Conservation (phyloP, 2,113 vertebrate species). For the Prunella fulvescens region DNA sequence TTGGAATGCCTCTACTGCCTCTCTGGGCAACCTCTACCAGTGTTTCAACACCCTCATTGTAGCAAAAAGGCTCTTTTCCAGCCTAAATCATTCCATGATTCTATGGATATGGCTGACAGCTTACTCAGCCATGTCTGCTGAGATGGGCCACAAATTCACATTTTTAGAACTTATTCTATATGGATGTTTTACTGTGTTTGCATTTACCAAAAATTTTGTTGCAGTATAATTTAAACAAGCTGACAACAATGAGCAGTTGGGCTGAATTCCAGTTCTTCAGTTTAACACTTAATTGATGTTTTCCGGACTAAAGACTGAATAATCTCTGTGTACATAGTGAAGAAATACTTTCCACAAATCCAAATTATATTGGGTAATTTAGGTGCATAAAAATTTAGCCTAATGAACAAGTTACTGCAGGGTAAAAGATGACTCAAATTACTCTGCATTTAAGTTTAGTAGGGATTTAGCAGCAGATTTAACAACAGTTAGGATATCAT, state of each 20-base stretch:
- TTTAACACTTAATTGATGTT: constrained; percentile 2
- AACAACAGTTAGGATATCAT: background rate
- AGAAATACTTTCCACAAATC: background rate
- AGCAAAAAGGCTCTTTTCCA: background rate
- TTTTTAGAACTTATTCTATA: background rate
- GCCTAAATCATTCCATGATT: background rate
- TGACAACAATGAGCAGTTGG: background rate
- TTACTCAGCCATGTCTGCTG: background rate
- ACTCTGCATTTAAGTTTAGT: background rate
- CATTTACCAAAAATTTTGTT: background rate
- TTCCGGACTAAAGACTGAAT: background rate
- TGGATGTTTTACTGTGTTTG: background rate
- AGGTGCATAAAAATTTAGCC: background rate
- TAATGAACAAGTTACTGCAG: constrained; percentile 12
- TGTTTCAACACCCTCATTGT: background rate
- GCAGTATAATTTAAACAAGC: background rate
- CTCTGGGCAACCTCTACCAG: background rate
- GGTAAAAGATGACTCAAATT: constrained; percentile 3
- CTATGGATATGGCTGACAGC: background rate
- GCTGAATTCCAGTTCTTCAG: background rate
- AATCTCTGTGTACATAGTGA: background rate
- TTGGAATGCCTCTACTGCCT: no score
- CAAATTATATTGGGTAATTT: constrained; percentile 1
- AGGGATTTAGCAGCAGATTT: background rate
- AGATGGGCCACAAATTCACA: background rate